Evolutionary conservation across 1,140 invertebrate species (phyloP).

Genomic region (Metopolophium dirhodum): DNA sequence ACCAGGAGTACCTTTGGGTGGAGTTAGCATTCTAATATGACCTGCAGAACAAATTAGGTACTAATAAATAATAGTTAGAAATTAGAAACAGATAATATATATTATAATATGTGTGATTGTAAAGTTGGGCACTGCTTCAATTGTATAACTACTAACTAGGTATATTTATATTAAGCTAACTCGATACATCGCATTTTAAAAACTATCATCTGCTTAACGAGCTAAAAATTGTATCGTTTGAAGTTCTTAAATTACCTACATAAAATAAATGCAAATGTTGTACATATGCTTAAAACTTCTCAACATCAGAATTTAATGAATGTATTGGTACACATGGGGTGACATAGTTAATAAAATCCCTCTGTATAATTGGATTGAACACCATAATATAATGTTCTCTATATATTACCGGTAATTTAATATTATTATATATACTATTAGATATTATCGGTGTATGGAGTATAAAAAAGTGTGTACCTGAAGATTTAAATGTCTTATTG

Average conservation of each 20-base stretch:
- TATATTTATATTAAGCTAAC: neutral
- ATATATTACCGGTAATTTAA: neutral
- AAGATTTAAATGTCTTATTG: no score
- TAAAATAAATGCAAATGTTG: neutral
- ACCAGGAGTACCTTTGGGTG: slow-evolving; percentile 58
- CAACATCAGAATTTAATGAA: neutral
- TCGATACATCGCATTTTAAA: neutral
- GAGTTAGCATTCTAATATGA: slow-evolving; percentile 57
- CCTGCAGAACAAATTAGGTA: slow-evolving; percentile 23
- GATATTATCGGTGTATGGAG: neutral
- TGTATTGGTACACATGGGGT: neutral
- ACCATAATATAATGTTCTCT: neutral
- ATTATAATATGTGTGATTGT: neutral
- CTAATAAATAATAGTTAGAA: neutral
- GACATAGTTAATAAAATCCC: neutral
- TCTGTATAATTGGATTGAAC: neutral
- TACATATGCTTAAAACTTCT: neutral
- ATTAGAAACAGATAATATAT: neutral
- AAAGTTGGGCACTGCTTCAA: neutral
- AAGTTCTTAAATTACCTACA: neutral
- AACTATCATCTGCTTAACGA: neutral
- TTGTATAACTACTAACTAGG: neutral
- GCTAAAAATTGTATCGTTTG: neutral
- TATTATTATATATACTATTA: neutral
- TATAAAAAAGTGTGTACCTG: no score